Conservation (phyloP, 1,140 invertebrate species). For the Scaptomyza graminum region DNA sequence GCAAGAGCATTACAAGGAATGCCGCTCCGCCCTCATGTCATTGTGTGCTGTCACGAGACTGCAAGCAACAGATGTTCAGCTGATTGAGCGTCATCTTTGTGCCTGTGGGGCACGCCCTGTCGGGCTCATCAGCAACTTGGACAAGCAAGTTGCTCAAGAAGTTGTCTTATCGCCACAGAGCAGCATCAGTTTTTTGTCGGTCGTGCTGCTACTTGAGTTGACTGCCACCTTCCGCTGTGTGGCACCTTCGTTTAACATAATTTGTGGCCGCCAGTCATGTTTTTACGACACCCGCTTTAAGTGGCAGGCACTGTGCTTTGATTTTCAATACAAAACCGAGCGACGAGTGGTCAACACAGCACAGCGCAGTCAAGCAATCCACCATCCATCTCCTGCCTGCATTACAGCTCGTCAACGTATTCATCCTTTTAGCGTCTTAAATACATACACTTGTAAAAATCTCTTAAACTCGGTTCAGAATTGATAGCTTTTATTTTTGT, state of each 20-base stretch:
- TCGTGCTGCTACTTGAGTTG: constrained; percentile 55
- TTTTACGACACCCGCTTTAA: constrained; percentile 71
- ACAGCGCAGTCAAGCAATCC: too few species aligned
- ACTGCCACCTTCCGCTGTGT: constrained; percentile 60
- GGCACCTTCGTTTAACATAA: constrained; percentile 66
- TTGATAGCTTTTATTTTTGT: too few species aligned
- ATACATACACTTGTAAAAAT: background rate
- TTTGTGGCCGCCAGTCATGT: constrained; percentile 72
- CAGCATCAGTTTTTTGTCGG: constrained; percentile 7
- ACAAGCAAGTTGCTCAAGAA: constrained; percentile 13
- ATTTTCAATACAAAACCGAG: constrained; percentile 33
- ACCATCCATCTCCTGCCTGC: background rate
- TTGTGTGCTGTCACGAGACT: constrained; percentile 7
- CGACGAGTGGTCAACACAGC: constrained; percentile 19
- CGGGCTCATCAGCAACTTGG: constrained; percentile 36
- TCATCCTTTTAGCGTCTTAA: background rate
- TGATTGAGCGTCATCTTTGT: constrained; percentile 70
- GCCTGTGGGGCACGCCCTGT: constrained; percentile 36
- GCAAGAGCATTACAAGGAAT: constrained; percentile 28
- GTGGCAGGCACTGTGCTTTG: constrained; percentile 37
- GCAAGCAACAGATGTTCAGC: constrained; percentile 72
- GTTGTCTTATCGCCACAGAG: constrained; percentile 44
- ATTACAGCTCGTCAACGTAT: constrained; percentile 6
- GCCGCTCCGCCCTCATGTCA: constrained; percentile 60
- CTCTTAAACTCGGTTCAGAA: too few species aligned